These are phyloP conservation scores for Vanessa tameamea DNA, from an alignment of 1,140 invertebrate genomes.

Conservation along the genomic window DNA sequence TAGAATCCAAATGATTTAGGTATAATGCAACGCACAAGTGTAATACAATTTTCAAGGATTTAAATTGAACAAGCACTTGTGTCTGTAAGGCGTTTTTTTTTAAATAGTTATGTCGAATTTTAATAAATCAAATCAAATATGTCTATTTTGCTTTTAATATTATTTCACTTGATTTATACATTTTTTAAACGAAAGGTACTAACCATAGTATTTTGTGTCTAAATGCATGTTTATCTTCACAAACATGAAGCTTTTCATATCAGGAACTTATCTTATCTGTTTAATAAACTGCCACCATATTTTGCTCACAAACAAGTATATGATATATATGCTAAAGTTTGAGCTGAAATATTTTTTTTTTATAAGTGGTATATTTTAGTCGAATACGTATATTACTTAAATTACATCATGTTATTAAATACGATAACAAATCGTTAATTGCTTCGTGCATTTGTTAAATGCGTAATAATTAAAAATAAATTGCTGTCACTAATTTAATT, in stretches of 20 bases:
- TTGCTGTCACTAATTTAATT: neutral
- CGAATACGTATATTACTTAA: no score
- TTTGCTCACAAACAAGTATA: neutral
- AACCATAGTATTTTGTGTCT: neutral
- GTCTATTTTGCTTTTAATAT: no score
- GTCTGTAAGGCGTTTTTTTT: no score
- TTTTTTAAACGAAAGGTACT: neutral
- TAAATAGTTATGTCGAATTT: no score
- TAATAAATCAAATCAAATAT: no score
- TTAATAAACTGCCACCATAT: neutral
- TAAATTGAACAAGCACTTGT: no score
- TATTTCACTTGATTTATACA: no score
- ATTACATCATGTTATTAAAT: neutral
- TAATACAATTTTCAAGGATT: no score
- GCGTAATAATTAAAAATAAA: neutral
- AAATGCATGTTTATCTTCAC: slow-evolving; percentile 1
- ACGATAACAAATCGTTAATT: neutral
- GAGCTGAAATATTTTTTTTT: neutral
- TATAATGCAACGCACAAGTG: no score
- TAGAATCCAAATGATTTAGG: no score
- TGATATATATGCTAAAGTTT: neutral
- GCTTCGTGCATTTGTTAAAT: neutral
- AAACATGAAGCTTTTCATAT: slow-evolving; percentile 14
- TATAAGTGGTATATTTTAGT: no score
- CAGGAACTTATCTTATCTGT: slow-evolving; percentile 6